Conservation (phyloP, 2,888 invertebrate species). For the Clunio marinus region DNA sequence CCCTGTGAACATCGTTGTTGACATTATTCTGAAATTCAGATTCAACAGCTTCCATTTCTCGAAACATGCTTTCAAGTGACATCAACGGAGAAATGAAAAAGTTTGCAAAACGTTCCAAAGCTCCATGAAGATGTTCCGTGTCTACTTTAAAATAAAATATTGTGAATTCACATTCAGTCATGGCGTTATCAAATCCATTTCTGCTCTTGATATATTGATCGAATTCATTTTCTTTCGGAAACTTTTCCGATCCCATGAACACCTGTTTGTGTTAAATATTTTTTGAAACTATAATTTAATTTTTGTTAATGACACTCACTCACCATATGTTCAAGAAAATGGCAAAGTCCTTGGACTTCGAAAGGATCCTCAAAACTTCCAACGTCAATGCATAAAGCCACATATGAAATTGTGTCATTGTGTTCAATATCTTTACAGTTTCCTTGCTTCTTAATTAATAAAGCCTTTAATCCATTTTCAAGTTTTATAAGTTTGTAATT, state of each 20-base stretch:
- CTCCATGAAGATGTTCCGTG: constrained; percentile 7
- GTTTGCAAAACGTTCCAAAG: constrained; percentile 13
- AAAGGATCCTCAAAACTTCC: constrained; percentile 75
- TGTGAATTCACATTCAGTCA: constrained; percentile 9
- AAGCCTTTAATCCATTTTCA: constrained; percentile 66
- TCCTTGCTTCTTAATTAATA: constrained; percentile 55
- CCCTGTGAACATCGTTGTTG: not conserved
- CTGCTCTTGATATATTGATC: constrained; percentile 57
- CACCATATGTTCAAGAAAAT: constrained; percentile 83
- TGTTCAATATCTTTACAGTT: constrained; percentile 42
- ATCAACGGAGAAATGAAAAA: constrained; percentile 18
- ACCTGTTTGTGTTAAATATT: too few species aligned
- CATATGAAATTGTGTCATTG: constrained; percentile 59
- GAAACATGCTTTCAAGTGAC: not conserved
- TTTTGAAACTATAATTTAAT: too few species aligned
- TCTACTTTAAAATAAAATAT: constrained; percentile 2
- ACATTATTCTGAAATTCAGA: constrained; percentile 27
- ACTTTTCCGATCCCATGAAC: constrained; percentile 90
- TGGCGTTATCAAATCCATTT: constrained; percentile 12
- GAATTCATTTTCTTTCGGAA: constrained; percentile 79
- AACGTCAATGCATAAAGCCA: constrained; percentile 69
- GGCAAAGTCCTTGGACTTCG: constrained; percentile 73
- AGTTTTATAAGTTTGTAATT: constrained; percentile 56
- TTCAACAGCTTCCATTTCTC: constrained; percentile 16
- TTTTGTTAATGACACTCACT: too few species aligned